These are phyloP conservation scores for Erebia palarica DNA, from an alignment of 2,888 invertebrate genomes.

Conservation along the genomic window DNA sequence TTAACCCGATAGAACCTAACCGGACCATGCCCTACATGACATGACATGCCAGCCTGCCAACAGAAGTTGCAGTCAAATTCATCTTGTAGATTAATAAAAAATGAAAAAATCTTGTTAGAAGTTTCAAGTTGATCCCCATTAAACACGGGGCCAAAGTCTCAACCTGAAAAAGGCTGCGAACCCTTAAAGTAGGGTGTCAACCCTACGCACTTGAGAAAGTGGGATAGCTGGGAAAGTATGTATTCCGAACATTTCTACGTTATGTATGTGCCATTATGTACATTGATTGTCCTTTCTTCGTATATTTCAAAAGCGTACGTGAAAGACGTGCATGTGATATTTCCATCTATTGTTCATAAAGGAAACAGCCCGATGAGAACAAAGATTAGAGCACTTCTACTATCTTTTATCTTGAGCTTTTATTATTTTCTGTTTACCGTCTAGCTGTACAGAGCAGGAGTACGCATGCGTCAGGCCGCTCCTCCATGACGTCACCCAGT, in stretches of 20 bases:
- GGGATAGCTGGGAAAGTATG: constrained; percentile 8
- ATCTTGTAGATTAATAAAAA: too few relatives aligned
- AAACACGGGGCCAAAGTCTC: constrained; percentile 16
- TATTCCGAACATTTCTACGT: background rate
- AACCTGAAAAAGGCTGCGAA: constrained; percentile 2
- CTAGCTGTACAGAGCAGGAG: constrained; percentile 19
- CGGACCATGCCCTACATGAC: too few relatives aligned
- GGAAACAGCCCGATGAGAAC: constrained; percentile 16
- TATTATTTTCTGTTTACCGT: constrained; percentile 24
- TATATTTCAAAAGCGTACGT: constrained; percentile 11
- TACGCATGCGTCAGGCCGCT: constrained; percentile 71
- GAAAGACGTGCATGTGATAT: constrained; percentile 1
- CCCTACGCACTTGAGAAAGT: constrained; percentile 8
- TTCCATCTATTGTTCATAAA: constrained; percentile 23
- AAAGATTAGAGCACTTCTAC: constrained; percentile 26
- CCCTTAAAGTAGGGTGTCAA: constrained; percentile 10
- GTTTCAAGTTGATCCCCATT: constrained; percentile 9
- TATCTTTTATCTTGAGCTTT: constrained; percentile 26
- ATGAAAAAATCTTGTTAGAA: background rate
- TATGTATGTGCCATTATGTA: constrained; percentile 11
- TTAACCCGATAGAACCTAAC: too few relatives aligned
- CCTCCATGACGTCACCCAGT: constrained; percentile 74
- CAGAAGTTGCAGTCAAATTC: too few relatives aligned
- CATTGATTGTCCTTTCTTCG: background rate
- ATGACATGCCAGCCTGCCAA: too few relatives aligned